A percentile compares a stretch with the other conserved stretches of the same genome.
These are phyloP conservation scores for Peromyscus polionotus DNA, from an alignment of 2,113 vertebrate genomes.

Conservation along the genomic window DNA sequence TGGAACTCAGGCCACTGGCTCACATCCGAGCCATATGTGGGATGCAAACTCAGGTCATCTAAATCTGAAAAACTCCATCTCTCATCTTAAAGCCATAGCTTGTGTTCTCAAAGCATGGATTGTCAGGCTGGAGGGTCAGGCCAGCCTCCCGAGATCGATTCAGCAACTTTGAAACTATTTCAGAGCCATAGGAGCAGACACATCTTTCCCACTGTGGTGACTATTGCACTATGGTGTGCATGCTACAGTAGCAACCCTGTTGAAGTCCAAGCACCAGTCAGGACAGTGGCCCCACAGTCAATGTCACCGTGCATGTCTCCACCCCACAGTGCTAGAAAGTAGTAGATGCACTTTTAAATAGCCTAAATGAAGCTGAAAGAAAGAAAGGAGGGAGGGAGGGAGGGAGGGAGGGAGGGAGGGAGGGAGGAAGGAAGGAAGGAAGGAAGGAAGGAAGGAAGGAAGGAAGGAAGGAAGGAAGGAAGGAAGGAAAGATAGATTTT, in stretches of 20 bases:
- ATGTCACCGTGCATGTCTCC: rapidly evolving
- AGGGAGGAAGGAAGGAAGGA: too few species aligned
- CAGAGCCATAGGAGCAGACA: background rate
- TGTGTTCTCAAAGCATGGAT: background rate
- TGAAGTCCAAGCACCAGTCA: background rate
- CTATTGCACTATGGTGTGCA: background rate
- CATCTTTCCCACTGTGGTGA: background rate
- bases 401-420: too few species aligned
- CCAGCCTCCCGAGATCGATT: background rate
- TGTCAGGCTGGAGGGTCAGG: too few species aligned
- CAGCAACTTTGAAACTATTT: background rate
- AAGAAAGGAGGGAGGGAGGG: too few species aligned
- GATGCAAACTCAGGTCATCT: background rate
- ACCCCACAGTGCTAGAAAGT: background rate
- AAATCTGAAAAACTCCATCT: background rate
- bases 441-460: too few species aligned
- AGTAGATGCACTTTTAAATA: background rate
- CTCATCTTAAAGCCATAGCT: background rate
- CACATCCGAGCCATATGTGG: background rate
- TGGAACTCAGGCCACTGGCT: background rate
- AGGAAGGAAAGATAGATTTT: background rate
- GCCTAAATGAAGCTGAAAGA: too few species aligned
- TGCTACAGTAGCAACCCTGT: background rate
- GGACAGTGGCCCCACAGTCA: rapidly evolving
- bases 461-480: too few species aligned